Base-by-base conservation (phyloP, 2,888 invertebrate species). In the Heliconius cydno region DNA sequence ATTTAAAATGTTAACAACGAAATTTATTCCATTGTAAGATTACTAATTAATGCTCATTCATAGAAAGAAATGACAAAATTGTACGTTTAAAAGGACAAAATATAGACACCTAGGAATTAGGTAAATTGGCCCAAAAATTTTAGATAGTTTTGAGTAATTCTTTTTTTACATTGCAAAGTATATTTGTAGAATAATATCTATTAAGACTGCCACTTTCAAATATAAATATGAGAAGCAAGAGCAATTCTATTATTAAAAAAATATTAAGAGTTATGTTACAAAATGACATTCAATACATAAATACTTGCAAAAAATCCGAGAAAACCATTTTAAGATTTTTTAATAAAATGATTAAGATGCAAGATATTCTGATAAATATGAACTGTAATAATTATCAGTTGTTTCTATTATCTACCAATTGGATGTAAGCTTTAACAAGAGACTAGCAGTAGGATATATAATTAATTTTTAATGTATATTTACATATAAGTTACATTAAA, bases 361-460 rank as follows among this genome's bases (percentile, higher is more conserved):
- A n/a, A 68, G 12, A 41, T 38, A 12, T 67, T 67, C 38, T 67
- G 22, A 67, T 67, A 67, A 67, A 22, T 67, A 67, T 34, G 22
- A 34, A 12, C 6, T n/a, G 25, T 65, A 65, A 52, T 22, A 52
- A 15, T 25, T 70, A 25, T 41, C 15, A 76, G 66, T 57, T 71
- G 77, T 63, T 79, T 71, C 28, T 71, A 3, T 78, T 66, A 72
- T 68, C 65, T 76, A 57, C 68, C 63, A 74, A 76, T 81, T 81
- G 80, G 78, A 76, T 77, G 78, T 87, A 88, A 92, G 92, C 92
- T 92, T 92, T 92, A 92, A 92, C 88, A 86, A 86, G 87, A 90
- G 88, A 91, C 89, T 82, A 77, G 67, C 28, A 46, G 19, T 65
- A 65, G 65, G 34, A 77, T 67, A 79, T 41, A 38, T 30, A 67